Evolutionary conservation across 2,797 vertebrate genomes (phyloP).

Genomic region (Typhlichthys eigenmanni): DNA sequence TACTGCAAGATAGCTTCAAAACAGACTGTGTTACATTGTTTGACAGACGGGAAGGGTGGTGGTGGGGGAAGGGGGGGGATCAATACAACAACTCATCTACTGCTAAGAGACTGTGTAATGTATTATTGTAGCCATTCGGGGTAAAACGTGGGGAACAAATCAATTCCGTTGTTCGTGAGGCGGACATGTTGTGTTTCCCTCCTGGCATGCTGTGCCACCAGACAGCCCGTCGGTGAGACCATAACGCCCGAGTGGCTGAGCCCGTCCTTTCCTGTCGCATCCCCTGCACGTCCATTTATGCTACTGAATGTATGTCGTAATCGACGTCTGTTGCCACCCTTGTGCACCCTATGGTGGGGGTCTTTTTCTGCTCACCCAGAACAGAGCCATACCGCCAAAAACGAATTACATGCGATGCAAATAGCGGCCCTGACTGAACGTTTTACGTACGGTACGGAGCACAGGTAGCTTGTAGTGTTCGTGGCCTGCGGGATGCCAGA

Average conservation of each 20-base stretch:
- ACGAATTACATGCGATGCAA: too few relatives aligned
- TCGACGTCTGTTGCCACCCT: too few relatives aligned
- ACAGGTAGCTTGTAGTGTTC: slow-evolving; percentile 21
- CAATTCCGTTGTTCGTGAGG: slow-evolving; percentile 41
- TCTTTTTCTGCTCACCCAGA: too few relatives aligned
- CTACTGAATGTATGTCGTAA: too few relatives aligned
- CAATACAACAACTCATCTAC: slow-evolving; percentile 45
- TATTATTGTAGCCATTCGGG: slow-evolving; percentile 27
- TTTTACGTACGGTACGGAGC: slow-evolving; percentile 6
- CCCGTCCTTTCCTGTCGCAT: too few relatives aligned
- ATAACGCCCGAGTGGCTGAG: slow-evolving; percentile 21
- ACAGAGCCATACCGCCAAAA: too few relatives aligned
- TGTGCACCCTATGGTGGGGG: too few relatives aligned
- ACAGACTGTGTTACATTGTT: slow-evolving; percentile 28
- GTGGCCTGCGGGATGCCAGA: slow-evolving; percentile 8
- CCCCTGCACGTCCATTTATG: too few relatives aligned
- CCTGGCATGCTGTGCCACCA: slow-evolving; percentile 12
- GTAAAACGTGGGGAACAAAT: slow-evolving; percentile 41
- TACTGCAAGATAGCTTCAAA: slow-evolving; percentile 10
- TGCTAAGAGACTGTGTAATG: slow-evolving; percentile 29
- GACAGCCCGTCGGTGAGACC: slow-evolving; percentile 10
- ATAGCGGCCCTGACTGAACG: too few relatives aligned
- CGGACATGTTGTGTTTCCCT: slow-evolving; percentile 24
- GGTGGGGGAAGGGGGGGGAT: slow-evolving; percentile 15
- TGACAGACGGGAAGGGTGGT: slow-evolving; percentile 19